Percentiles rank a stretch among this genome's conserved stretches.
phyloP scores from a whole-genome alignment of 1,140 invertebrate genomes.

The Saccostrea glomerata region DNA sequence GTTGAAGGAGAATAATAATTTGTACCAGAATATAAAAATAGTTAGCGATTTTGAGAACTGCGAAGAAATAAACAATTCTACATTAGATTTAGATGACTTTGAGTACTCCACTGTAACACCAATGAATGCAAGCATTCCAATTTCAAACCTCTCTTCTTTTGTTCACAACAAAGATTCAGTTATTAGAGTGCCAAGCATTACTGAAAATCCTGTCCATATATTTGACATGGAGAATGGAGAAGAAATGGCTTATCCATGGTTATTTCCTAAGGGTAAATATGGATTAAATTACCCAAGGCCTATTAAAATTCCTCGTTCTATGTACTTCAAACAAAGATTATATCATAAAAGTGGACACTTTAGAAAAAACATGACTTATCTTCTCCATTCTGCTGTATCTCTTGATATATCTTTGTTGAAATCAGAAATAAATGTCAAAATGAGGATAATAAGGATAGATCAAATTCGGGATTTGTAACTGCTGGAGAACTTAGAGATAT shows the following conservation, averaged over 20 bases:
- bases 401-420: not conserved
- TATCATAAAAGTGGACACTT: constrained; percentile 4
- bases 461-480: not conserved
- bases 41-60: not conserved
- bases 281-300: constrained; percentile 6
- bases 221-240: too few species aligned
- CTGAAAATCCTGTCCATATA: too few species aligned
- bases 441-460: not conserved
- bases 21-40: constrained; percentile 45
- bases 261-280: too few species aligned
- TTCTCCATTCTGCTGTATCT: not conserved
- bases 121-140: too few species aligned
- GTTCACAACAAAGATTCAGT: too few species aligned
- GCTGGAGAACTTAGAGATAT: not conserved
- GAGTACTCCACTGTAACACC: too few species aligned
- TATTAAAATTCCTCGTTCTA: not conserved
- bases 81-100: too few species aligned
- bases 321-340: constrained; percentile 42
- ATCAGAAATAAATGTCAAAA: not conserved
- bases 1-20: constrained; percentile 55
- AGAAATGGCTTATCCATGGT: too few species aligned
- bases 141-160: too few species aligned
- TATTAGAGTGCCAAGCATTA: too few species aligned
- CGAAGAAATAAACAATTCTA: too few species aligned
- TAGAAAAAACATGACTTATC: constrained; percentile 1